A percentile compares a stretch with the other conserved stretches of the same genome.
Evolutionary conservation across 2,888 invertebrate genomes (phyloP).

Genomic region (Caenorhabditis sp.): DNA sequence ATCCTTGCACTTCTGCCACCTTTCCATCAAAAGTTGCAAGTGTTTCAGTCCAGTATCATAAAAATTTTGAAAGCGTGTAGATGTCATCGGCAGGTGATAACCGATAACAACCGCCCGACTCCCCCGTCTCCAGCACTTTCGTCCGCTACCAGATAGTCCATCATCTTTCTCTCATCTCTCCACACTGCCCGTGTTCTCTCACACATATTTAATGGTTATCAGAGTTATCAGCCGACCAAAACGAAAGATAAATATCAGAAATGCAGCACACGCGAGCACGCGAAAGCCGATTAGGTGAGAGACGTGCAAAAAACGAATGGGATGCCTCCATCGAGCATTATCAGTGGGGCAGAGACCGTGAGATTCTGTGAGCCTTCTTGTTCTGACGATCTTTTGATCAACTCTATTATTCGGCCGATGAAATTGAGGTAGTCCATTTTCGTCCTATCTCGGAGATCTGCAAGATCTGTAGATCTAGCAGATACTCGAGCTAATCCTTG

Average conservation of each 20-base stretch:
- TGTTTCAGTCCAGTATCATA: slow-evolving; percentile 4
- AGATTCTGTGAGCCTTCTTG: neutral
- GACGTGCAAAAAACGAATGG: slow-evolving; percentile 12
- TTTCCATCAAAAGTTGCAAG: slow-evolving; percentile 17
- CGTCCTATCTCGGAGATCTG: too few species aligned
- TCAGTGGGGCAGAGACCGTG: slow-evolving; percentile 4
- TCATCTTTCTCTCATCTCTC: neutral
- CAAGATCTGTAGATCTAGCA: too few species aligned
- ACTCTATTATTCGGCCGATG: too few species aligned
- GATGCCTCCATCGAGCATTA: neutral
- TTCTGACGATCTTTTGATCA: neutral
- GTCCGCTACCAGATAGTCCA: slow-evolving; percentile 24
- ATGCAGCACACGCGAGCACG: slow-evolving; percentile 36
- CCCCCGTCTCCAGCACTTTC: slow-evolving; percentile 5
- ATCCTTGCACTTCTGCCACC: neutral
- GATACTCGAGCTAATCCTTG: neutral
- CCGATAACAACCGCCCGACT: neutral
- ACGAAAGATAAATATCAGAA: slow-evolving; percentile 46
- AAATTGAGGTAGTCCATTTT: too few species aligned
- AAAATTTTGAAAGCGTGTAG: slow-evolving; percentile 24
- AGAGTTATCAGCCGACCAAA: slow-evolving; percentile 23
- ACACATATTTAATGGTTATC: slow-evolving; percentile 27
- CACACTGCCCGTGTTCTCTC: neutral
- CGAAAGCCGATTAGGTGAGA: slow-evolving; percentile 44
- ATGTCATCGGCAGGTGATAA: slow-evolving; percentile 28